Conservation (phyloP, 1,140 invertebrate genomes). For the Marisa cornuarietis region DNA sequence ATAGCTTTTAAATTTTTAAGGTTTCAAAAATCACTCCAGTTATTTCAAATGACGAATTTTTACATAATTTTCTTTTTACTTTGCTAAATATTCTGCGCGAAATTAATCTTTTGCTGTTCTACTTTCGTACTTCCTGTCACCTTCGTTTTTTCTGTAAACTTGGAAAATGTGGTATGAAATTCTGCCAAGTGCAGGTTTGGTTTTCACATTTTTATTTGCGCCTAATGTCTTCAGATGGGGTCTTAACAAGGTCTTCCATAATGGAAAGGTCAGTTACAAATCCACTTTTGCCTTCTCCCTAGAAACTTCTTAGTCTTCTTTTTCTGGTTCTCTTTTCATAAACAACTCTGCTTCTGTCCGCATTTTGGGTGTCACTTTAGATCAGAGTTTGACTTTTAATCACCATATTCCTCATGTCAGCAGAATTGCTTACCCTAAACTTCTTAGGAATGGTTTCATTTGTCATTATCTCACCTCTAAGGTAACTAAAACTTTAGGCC, state of each 20-base stretch:
- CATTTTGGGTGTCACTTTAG: no score
- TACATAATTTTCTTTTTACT: neutral
- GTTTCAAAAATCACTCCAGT: no score
- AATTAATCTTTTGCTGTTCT: neutral
- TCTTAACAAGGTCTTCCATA: conserved; percentile 30
- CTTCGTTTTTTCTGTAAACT: neutral
- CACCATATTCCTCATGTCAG: no score
- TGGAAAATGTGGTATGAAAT: conserved; percentile 49
- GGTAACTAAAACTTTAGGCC: no score
- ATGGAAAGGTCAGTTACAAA: conserved; percentile 32
- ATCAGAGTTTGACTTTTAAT: no score
- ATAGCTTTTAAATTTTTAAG: neutral
- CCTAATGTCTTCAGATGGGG: conserved; percentile 25
- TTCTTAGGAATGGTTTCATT: no score
- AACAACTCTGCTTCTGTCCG: no score
- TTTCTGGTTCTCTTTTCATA: no score
- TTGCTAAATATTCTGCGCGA: neutral
- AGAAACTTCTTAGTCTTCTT: no score
- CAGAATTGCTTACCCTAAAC: no score
- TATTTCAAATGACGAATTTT: neutral
- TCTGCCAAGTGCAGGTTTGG: conserved; percentile 37
- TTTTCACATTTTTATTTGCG: conserved; percentile 28
- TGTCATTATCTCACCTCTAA: no score
- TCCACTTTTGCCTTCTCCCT: no score
- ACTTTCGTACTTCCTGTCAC: conserved; percentile 15